A percentile compares a stretch with the other conserved stretches of the same genome.
These are phyloP conservation scores for Urocynchramus pylzowi DNA, from an alignment of 2,113 vertebrate genomes.

Conservation along the genomic window DNA sequence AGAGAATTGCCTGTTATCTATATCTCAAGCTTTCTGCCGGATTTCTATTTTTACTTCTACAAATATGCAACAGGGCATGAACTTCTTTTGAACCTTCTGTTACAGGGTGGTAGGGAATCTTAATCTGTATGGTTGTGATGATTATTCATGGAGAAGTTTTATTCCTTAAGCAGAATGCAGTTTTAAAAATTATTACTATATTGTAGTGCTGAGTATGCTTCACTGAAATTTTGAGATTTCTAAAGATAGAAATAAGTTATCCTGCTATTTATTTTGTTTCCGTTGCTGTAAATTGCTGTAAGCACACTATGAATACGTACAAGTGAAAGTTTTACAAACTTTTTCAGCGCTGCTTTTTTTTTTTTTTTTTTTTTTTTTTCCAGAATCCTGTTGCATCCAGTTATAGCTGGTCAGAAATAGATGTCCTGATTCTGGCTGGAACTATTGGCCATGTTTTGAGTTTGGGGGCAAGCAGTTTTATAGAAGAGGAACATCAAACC, in stretches of 20 bases:
- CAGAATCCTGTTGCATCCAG: conserved; percentile 42
- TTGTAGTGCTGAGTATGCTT: neutral
- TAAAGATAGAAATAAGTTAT: neutral
- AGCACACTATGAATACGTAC: neutral
- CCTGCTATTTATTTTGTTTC: neutral
- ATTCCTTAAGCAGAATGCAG: neutral
- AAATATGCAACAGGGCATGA: neutral
- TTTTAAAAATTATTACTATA: neutral
- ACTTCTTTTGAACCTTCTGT: neutral
- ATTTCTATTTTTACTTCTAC: neutral
- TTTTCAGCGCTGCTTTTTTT: neutral
- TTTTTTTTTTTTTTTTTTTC: neutral
- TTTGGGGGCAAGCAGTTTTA: conserved; percentile 90
- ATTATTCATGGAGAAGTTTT: neutral
- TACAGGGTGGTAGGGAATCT: neutral
- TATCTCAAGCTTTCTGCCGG: neutral
- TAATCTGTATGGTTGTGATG: neutral
- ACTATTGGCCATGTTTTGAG: conserved; percentile 87
- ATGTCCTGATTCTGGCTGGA: conserved; percentile 82
- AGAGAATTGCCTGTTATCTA: neutral
- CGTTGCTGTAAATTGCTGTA: neutral
- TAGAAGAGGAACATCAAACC: conserved; percentile 96
- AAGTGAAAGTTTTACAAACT: neutral
- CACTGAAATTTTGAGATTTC: neutral
- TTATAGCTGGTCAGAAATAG: conserved; percentile 84